These are phyloP conservation scores for Petrolisthes manimaculis DNA, from an alignment of 2,888 invertebrate genomes.

Conservation along the genomic window DNA sequence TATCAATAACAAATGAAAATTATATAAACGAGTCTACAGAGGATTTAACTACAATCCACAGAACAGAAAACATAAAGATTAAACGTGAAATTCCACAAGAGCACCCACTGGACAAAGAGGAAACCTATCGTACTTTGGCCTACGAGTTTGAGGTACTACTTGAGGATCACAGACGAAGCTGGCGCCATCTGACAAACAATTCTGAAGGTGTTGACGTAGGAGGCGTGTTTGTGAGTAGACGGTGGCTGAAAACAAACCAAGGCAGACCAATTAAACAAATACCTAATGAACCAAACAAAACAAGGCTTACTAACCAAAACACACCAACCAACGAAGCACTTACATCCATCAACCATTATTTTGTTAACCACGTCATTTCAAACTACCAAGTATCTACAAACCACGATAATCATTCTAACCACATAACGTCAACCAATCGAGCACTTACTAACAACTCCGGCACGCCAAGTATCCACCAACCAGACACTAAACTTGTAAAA, in stretches of 20 bases:
- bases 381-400: background rate
- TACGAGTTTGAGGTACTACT: conserved; percentile 30
- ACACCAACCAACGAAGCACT: background rate
- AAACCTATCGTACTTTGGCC: background rate
- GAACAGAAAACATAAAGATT: too few species aligned
- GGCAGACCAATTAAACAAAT: too few species aligned
- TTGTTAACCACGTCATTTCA: background rate
- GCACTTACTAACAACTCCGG: too few species aligned
- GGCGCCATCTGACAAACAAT: conserved; percentile 24
- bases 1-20: background rate
- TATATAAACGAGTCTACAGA: background rate
- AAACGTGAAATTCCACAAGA: too few species aligned
- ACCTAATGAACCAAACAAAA: too few species aligned
- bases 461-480: background rate
- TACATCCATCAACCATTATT: background rate
- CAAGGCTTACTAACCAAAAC: background rate
- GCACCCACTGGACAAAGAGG: background rate
- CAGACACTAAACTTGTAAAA: background rate
- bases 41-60: too few species aligned
- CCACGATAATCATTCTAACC: background rate
- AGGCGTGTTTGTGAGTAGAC: background rate
- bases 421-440: background rate
- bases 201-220: conserved; percentile 5
- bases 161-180: conserved; percentile 10
- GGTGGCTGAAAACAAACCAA: too few species aligned